phyloP scores from a whole-genome alignment of 1,140 invertebrate genomes.

The Drosophila orosa region DNA sequence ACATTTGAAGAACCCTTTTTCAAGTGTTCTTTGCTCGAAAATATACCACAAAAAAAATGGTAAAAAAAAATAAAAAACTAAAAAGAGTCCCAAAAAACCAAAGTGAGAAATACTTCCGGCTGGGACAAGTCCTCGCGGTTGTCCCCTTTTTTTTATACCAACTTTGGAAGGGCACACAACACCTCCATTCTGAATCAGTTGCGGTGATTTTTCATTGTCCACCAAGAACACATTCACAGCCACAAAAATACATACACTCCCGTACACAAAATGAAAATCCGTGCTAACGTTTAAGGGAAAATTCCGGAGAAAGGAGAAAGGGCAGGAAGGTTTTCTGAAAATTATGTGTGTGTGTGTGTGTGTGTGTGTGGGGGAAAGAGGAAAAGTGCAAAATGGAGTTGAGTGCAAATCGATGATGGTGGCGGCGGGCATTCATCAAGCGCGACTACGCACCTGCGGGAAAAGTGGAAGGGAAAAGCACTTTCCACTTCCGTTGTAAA shows the following conservation, averaged over 20 bases:
- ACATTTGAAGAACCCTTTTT: not conserved
- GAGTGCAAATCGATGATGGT: conserved; percentile 79
- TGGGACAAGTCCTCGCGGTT: conserved; percentile 22
- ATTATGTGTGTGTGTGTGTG: conserved; percentile 57
- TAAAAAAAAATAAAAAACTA: not conserved
- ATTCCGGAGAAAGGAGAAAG: not conserved
- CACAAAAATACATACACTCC: conserved; percentile 48
- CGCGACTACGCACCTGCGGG: conserved; percentile 40
- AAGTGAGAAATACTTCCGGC: conserved; percentile 74
- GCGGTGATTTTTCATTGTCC: conserved; percentile 82
- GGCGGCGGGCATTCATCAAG: conserved; percentile 69
- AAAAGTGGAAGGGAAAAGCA: conserved; percentile 48
- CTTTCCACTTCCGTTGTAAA: conserved; percentile 80
- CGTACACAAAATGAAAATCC: conserved; percentile 71
- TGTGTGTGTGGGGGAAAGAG: conserved; percentile 52
- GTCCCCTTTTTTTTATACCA: not conserved
- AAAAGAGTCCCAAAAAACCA: conserved; percentile 27
- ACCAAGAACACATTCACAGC: conserved; percentile 59
- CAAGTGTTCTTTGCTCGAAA: not conserved
- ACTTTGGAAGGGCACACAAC: not conserved
- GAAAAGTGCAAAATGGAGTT: conserved; percentile 79
- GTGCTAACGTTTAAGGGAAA: conserved; percentile 44
- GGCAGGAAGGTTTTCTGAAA: conserved; percentile 30
- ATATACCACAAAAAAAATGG: not conserved
- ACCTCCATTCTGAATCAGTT: conserved; percentile 23